Percentiles rank a stretch among this genome's conserved stretches.
phyloP scores from a whole-genome alignment of 2,113 vertebrate genomes.

The Cryptomyrus ogoouensis region DNA sequence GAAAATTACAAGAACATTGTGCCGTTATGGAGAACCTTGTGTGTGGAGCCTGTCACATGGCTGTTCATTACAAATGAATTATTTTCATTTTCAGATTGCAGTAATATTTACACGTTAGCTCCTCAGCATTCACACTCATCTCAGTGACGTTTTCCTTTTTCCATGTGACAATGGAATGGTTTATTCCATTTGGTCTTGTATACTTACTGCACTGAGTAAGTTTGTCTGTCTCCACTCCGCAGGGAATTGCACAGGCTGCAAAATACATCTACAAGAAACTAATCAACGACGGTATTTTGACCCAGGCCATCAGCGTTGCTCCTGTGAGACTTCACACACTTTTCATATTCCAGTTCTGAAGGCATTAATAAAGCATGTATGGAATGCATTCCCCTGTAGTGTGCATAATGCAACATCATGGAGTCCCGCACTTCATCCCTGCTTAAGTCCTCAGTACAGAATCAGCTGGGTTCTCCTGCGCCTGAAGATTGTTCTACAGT shows the following conservation, averaged over 20 bases:
- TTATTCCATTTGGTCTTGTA: background rate
- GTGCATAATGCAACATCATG: background rate
- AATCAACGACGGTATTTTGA: conserved; percentile 84
- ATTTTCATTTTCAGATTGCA: background rate
- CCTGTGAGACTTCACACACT: conserved; percentile 66
- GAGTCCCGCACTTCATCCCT: background rate
- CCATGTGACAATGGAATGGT: background rate
- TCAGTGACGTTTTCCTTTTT: background rate
- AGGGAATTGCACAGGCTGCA: conserved; percentile 91
- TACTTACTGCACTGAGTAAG: background rate
- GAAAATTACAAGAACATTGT: background rate
- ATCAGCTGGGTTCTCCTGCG: background rate
- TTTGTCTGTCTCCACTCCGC: conserved; percentile 19
- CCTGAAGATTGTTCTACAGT: background rate
- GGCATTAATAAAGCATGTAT: background rate
- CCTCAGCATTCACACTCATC: background rate
- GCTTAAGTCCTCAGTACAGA: background rate
- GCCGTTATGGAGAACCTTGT: background rate
- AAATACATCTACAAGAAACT: conserved; percentile 79
- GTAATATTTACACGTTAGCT: background rate
- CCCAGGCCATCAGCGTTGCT: conserved; percentile 81
- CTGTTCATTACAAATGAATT: background rate
- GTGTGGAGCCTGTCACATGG: background rate
- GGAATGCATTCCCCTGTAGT: background rate
- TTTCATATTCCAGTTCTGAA: background rate